These are phyloP conservation scores for Gymnodraco acuticeps DNA, from an alignment of 2,797 vertebrate species.

Conservation along the genomic window DNA sequence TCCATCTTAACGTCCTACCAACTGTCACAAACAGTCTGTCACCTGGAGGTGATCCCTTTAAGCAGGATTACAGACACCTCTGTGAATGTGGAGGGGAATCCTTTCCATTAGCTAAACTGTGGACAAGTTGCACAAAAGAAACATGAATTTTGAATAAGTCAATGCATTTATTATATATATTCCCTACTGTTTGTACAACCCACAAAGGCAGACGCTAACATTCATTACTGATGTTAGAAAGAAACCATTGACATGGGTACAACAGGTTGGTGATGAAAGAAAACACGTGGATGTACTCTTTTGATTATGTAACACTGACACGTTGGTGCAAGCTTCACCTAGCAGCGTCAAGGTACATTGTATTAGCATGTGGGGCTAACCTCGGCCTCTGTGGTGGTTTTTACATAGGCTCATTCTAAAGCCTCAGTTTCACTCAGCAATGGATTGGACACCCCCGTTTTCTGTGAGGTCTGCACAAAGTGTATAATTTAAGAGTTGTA, in stretches of 20 bases:
- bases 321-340: constrained; percentile 30
- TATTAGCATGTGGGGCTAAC: neutral
- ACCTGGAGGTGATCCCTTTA: constrained; percentile 71
- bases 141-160: neutral
- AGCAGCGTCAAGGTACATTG: constrained; percentile 13
- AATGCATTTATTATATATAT: neutral
- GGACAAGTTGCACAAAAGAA: neutral
- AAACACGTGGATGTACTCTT: neutral
- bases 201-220: neutral
- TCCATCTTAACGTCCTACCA: constrained; percentile 72
- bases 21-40: constrained; percentile 74
- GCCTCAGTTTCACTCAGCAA: neutral
- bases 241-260: neutral
- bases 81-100: constrained; percentile 8
- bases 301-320: constrained; percentile 34
- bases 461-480: neutral
- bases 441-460: neutral
- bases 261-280: neutral
- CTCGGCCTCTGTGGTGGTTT: neutral
- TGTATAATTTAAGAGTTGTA: no score
- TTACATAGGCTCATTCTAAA: neutral
- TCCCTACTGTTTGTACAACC: neutral
- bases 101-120: neutral
- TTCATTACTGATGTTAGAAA: neutral
- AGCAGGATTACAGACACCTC: neutral